Base-by-base conservation (phyloP, 2,797 vertebrate species). In the Lates japonicus region DNA sequence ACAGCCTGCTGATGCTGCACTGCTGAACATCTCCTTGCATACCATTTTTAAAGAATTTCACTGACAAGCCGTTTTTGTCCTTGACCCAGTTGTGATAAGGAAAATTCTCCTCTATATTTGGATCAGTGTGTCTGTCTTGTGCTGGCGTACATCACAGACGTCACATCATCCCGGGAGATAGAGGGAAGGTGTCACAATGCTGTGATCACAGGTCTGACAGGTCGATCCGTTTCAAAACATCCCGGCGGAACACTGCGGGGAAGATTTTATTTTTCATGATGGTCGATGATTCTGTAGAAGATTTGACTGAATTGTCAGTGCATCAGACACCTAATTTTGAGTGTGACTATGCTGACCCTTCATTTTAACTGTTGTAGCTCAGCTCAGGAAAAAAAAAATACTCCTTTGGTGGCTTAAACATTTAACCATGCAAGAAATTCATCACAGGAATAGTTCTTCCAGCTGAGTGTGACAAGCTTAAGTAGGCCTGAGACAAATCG, bases 11-110 rank as follows among this genome's bases (percentile, higher is more conserved):
- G 77, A 81, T 35, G 61, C 60, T 59, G 51, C 75, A 72, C 25
- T 14, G 60, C 11, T 39, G 25, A 82, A 80, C 70, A 79, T 68
- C 62, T 46, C 74, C 83, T 76, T 35, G 17, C 54, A 41, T 73
- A 4, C 55, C 2, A 31, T 76, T 65, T 62, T 39, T 33, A 20
- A 66, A 77, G 70, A 66, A 49, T 65, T 83, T 83, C 51, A 49
- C 68, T 37, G 29, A 29, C 81, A 76, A 48, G 33, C 51, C 33
- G 8, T 67, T 70, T 86, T 76, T 70, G 55, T 89, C 84, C 86
- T 90, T 91, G 89, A 93, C 83, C 88, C 76, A 88, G 80, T 84
- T 87, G 70, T 44, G 81, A 90, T 74, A 72, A 84, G 75, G 61
- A 88, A 79, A 81, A 83, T 75, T 81, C 85, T 71, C 65, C 59